Evolutionary conservation across 2,888 invertebrate species (phyloP), one percentile per base, ranked within the genome.

Genomic region (Leptothorax acervorum): DNA sequence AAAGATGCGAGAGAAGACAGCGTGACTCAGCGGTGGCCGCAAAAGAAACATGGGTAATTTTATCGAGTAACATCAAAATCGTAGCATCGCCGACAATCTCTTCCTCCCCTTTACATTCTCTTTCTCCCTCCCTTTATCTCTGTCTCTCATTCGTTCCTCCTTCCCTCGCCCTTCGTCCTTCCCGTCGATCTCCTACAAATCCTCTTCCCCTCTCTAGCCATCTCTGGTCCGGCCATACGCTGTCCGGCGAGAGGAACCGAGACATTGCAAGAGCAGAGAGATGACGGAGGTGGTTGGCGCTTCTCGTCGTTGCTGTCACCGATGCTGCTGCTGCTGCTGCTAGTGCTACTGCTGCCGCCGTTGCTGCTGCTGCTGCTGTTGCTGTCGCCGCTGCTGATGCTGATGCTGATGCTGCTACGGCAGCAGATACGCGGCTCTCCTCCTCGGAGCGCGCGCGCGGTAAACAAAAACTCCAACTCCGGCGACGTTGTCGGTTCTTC

Each of bases 401-500:
- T 71, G 78, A 31, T 84, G 82, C 63, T 74, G 76, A 63, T 79
- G 86, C 87, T 89, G 89, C 87, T 88, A 87, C 90, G 85, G 90
- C 86, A 90, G 90, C 87, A 86, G 90, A 88, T 91, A 89, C 87
- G 87, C 90, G 88, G 66, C 88, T 90, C 92, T 92, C 88, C 90
- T 90, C 89, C 68, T 66, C 70, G 48, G 88, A 90, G 88, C 85
- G 89, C 90, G 91, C 90, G 91, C 90, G 92, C 91, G 93, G 93
- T 94, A 94, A 94, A 94, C 94, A 94, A 94, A 94, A 94, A 94
- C 93, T 93, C 91, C 76, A 88, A 79, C 71, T 79, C 89, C 42
- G 91, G 93, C 94, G 92, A 94, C 94, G 94, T 94, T 94, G 94
- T 94, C 94, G 92, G 94, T 93, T 94, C 94, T 94, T 93, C 89